These are phyloP conservation scores for Mechanitis messenoides DNA, from an alignment of 2,888 invertebrate genomes.

Conservation along the genomic window DNA sequence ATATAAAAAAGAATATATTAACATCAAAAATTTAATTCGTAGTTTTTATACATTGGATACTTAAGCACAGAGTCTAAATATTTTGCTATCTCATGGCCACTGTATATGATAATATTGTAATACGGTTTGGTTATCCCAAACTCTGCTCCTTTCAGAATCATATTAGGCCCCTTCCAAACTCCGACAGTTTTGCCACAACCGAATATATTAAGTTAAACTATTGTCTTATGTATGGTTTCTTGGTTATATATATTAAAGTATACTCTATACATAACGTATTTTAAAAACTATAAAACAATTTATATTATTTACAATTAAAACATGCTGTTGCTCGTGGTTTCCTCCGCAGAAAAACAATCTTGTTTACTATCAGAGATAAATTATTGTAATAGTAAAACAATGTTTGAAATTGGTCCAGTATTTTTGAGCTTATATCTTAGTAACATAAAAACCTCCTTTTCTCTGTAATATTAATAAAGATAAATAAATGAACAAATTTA, in stretches of 20 bases:
- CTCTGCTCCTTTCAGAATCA: conserved; percentile 10
- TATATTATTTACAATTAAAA: neutral
- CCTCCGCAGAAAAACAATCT: too few species aligned
- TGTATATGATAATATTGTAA: conserved; percentile 28
- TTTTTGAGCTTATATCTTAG: too few species aligned
- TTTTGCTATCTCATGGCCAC: conserved; percentile 19
- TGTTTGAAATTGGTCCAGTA: too few species aligned
- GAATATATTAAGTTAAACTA: conserved; percentile 4
- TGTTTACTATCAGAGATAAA: too few species aligned
- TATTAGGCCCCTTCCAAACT: conserved; percentile 6
- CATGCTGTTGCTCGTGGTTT: neutral
- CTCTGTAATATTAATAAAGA: neutral
- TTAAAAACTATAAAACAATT: neutral
- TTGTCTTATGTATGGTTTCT: neutral
- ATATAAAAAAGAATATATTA: too few species aligned
- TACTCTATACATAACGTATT: neutral
- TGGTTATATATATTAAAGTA: neutral
- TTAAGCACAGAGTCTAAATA: conserved; percentile 21
- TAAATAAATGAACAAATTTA: neutral
- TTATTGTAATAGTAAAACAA: too few species aligned
- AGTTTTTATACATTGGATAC: too few species aligned
- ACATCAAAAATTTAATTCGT: too few species aligned
- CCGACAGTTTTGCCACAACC: conserved; percentile 7
- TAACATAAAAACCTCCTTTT: too few species aligned
- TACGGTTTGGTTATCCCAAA: conserved; percentile 18